Evolutionary conservation across 2,113 vertebrate genomes (phyloP), one percentile per base, ranked within the genome.

Genomic region (Paralichthys olivaceus): DNA sequence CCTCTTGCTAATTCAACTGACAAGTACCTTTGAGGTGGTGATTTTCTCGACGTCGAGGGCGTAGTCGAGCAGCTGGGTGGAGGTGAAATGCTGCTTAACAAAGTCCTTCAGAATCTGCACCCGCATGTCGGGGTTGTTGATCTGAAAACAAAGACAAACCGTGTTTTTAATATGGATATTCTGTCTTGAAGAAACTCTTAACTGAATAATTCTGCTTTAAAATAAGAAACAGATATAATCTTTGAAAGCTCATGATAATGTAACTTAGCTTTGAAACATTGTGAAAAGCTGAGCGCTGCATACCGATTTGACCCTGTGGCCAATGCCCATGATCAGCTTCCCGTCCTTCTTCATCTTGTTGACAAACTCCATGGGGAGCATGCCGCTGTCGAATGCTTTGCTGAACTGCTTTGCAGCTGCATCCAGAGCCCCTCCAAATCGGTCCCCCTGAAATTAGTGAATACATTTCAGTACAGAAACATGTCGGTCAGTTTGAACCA

Each of bases 301-400:
- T 89, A 98, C 98, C 0, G 97, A 99, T 91, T 99, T 99, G 57
- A 99, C 97, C 61, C 98, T 28, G 92, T 99, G 98, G 11, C 98
- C 98, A 0, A 99, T 99, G 72, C 98, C 98, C 98, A 99, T 99
- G 79, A 99, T 99, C 49, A 99, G 94, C 63, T 95, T 97, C n/a
- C 98, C 98, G 68, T 99, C 98, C 64, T 98, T 99, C 92, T 99
- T 99, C 98, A 99, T 99, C 91, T 99, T 99, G 89, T 99, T 99
- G 86, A 99, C 98, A 83, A 99, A 99, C 82, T 99, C 98, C 98
- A 99, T 99, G 11, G 98, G 96, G 76, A 99, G 95, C 83, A 97
- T 96, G 59, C 97, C 96, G 0, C 97, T 99, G 92, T 99, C 98
- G 5, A 99, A 99, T 0, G 98, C 97, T 88, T 98, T 98, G 89